Conservation (phyloP, 2,113 vertebrate genomes). For the Calyptomena viridis region DNA sequence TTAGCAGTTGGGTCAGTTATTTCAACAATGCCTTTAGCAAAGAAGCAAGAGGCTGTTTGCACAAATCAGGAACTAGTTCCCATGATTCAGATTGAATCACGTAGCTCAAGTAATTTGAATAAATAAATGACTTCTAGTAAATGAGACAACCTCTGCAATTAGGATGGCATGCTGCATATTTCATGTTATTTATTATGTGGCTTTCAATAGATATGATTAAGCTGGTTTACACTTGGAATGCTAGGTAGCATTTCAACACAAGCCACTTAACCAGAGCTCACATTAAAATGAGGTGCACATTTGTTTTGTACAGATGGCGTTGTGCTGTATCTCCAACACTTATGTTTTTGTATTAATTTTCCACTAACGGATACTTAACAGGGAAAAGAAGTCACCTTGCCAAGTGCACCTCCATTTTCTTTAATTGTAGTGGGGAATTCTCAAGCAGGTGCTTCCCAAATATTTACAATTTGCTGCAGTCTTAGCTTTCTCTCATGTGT, state of each 20-base stretch:
- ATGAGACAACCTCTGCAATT: slow-evolving; percentile 8
- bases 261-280: not conserved
- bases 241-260: slow-evolving; percentile 12
- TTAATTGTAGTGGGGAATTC: not conserved
- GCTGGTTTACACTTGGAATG: slow-evolving; percentile 17
- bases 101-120: slow-evolving; percentile 31
- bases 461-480: not conserved
- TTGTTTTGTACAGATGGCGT: not conserved
- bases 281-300: not conserved
- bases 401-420: not conserved
- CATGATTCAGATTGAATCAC: slow-evolving; percentile 37
- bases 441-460: not conserved
- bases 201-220: slow-evolving; percentile 28
- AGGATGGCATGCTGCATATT: slow-evolving; percentile 3
- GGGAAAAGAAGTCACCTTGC: not conserved
- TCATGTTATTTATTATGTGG: slow-evolving; percentile 9
- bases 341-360: not conserved
- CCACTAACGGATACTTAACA: not conserved
- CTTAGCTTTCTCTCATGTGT: not conserved
- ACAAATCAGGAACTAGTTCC: slow-evolving; percentile 25
- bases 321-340: not conserved
- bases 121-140: slow-evolving; percentile 37
- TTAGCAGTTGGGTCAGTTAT: slow-evolving; percentile 45
- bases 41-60: slow-evolving; percentile 8
- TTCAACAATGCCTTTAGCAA: slow-evolving; percentile 48